phyloP scores from a whole-genome alignment of 2,888 invertebrate species.

The Zygaena filipendulae region DNA sequence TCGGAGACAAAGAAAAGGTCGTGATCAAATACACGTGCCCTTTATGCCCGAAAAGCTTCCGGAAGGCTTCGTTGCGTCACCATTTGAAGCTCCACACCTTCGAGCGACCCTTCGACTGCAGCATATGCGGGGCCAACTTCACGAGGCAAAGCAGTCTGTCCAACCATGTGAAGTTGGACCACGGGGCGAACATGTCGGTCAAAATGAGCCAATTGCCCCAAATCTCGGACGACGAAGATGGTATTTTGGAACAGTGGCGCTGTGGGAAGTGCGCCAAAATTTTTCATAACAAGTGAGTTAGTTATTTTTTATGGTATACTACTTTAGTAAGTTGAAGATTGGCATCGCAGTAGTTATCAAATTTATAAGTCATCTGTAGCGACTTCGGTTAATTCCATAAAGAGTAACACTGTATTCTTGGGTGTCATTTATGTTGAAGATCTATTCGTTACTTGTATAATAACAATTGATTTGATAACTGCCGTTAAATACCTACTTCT shows the following conservation, averaged over 20 bases:
- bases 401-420: too few relatives aligned
- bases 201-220: conserved; percentile 20
- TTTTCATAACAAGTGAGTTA: too few relatives aligned
- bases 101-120: conserved; percentile 77
- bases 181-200: conserved; percentile 28
- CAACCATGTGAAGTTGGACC: conserved; percentile 69
- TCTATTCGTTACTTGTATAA: too few relatives aligned
- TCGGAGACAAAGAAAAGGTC: conserved; percentile 28
- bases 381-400: too few relatives aligned
- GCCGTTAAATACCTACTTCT: too few relatives aligned
- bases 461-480: too few relatives aligned
- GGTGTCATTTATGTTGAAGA: too few relatives aligned
- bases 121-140: conserved; percentile 72
- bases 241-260: conserved; percentile 19
- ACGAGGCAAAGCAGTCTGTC: conserved; percentile 73
- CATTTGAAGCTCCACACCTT: conserved; percentile 80
- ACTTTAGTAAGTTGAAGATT: too few relatives aligned
- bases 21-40: conserved; percentile 72
- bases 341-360: too few relatives aligned
- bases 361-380: too few relatives aligned
- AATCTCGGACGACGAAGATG: conserved; percentile 20
- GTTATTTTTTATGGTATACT: too few relatives aligned
- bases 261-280: too few relatives aligned
- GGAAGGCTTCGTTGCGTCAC: conserved; percentile 73
- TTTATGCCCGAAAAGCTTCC: conserved; percentile 72